Conservation (phyloP, 2,888 invertebrate species). For the Diloba caeruleocephala region DNA sequence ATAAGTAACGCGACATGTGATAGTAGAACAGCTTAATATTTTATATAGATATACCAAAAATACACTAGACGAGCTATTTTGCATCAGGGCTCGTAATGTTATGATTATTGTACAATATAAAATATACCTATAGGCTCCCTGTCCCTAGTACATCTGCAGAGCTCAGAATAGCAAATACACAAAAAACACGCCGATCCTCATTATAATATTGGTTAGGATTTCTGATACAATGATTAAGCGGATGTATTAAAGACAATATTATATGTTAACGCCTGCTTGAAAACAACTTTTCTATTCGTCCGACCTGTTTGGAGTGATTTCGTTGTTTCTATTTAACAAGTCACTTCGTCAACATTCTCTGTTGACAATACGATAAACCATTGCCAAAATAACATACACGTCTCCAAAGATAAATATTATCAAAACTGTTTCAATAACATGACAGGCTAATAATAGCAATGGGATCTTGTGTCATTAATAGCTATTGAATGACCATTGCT, state of each 20-base stretch:
- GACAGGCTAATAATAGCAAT: conserved; percentile 22
- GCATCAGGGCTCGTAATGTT: too few species aligned
- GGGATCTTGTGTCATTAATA: conserved; percentile 5
- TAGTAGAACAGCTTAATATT: too few species aligned
- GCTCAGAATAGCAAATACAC: too few species aligned
- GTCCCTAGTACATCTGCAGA: too few species aligned
- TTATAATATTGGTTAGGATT: too few species aligned
- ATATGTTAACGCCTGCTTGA: too few species aligned
- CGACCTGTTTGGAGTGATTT: conserved; percentile 1
- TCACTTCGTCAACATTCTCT: conserved; percentile 24
- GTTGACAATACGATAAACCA: conserved; percentile 12
- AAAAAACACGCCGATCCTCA: too few species aligned
- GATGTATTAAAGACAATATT: conserved; percentile 18
- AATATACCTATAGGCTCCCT: too few species aligned
- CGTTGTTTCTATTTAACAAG: conserved; percentile 2
- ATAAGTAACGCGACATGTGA: too few species aligned
- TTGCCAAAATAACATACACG: conserved; percentile 22
- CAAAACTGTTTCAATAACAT: conserved; percentile 24
- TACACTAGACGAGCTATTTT: too few species aligned
- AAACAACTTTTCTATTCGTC: conserved; percentile 4
- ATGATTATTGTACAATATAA: too few species aligned
- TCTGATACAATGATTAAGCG: conserved; percentile 1
- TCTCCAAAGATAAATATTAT: conserved; percentile 39
- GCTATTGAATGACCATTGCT: not conserved
- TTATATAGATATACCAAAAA: too few species aligned